Conservation (phyloP, 2,797 vertebrate genomes). For the Sebastes hubbsi region DNA sequence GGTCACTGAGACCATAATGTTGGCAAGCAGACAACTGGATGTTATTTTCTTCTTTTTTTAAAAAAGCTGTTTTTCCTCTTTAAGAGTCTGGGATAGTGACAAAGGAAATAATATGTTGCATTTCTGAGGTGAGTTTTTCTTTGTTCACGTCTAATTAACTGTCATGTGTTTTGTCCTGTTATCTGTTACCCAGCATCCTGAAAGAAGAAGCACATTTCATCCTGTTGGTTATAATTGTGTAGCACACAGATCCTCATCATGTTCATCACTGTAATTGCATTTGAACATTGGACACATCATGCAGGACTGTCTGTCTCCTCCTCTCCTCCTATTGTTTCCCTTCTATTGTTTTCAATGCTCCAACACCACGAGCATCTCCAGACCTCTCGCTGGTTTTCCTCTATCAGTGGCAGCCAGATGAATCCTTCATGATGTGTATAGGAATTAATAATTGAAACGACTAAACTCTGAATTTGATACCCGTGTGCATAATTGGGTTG, state of each 20-base stretch:
- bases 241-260: background rate
- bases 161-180: background rate
- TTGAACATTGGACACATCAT: constrained; percentile 39
- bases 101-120: constrained; percentile 41
- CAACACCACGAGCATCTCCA: background rate
- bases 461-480: constrained; percentile 59
- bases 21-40: background rate
- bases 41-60: background rate
- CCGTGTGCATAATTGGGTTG: constrained; percentile 32
- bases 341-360: constrained; percentile 65
- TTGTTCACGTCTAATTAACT: constrained; percentile 37
- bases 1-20: constrained; percentile 22
- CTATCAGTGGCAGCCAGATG: constrained; percentile 39
- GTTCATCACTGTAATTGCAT: constrained; percentile 28
- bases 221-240: too few relatives aligned
- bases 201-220: too few relatives aligned
- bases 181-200: too few relatives aligned
- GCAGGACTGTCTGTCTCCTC: constrained; percentile 21
- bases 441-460: constrained; percentile 51
- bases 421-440: constrained; percentile 39
- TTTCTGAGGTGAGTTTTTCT: constrained; percentile 70
- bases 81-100: constrained; percentile 3
- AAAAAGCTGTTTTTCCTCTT: background rate
- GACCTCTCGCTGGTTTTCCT: constrained; percentile 5
- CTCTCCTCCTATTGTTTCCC: constrained; percentile 49